Conservation (phyloP, 2,113 vertebrate species). For the Syngnathoides biaculeatus region DNA sequence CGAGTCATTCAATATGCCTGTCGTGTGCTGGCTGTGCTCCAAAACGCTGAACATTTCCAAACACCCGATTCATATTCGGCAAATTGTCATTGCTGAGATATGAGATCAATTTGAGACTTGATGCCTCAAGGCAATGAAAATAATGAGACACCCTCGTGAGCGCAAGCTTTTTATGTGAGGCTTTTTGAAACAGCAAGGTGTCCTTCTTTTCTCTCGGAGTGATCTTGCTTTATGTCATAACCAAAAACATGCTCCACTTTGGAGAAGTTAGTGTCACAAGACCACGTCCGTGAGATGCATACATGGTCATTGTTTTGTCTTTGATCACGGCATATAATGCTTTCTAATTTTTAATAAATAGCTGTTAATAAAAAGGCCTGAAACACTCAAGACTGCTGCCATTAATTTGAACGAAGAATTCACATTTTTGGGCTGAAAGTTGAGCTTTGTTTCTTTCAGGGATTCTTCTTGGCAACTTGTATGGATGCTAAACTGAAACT, state of each 20-base stretch:
- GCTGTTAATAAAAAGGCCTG: too few species aligned
- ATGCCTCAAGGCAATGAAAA: constrained; percentile 28
- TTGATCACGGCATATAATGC: constrained; percentile 64
- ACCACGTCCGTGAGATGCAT: constrained; percentile 1
- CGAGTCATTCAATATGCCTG: background rate
- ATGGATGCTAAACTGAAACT: background rate
- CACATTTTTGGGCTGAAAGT: constrained; percentile 25
- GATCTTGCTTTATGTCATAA: constrained; percentile 28
- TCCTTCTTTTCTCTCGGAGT: constrained; percentile 24
- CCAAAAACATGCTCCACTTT: background rate
- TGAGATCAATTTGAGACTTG: constrained; percentile 26
- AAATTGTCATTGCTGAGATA: constrained; percentile 36
- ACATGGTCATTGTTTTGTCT: constrained; percentile 24
- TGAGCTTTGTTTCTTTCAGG: constrained; percentile 18
- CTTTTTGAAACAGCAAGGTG: constrained; percentile 11
- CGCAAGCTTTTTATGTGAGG: constrained; percentile 16
- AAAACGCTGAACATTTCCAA: constrained; percentile 41
- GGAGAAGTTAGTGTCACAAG: constrained; percentile 2
- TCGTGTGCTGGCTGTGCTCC: constrained; percentile 40
- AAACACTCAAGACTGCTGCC: constrained; percentile 40
- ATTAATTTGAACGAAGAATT: constrained; percentile 45
- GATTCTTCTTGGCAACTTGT: constrained; percentile 1
- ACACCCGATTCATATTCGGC: constrained; percentile 44
- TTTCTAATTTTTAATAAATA: constrained; percentile 70
- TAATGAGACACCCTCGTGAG: constrained; percentile 8